These are phyloP conservation scores for Chroicocephalus ridibundus DNA, from an alignment of 2,113 vertebrate species.

Conservation along the genomic window DNA sequence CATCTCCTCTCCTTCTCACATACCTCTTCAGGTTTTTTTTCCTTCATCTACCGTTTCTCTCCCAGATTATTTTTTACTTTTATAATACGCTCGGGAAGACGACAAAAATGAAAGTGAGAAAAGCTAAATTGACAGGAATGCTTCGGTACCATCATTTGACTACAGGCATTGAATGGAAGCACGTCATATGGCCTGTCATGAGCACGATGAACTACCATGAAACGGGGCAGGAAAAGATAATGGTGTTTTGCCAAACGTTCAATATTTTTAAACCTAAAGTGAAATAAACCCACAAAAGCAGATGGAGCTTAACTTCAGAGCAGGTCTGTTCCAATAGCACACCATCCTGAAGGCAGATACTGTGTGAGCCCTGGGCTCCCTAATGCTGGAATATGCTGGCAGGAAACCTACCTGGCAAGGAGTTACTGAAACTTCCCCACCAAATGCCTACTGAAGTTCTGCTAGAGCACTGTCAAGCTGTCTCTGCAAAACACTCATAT, in stretches of 20 bases:
- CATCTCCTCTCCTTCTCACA: neutral
- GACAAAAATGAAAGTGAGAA: neutral
- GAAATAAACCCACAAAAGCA: neutral
- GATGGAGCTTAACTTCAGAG: neutral
- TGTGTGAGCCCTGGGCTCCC: neutral
- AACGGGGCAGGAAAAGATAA: neutral
- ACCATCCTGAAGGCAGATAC: neutral
- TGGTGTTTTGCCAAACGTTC: fast-evolving
- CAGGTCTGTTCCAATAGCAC: neutral
- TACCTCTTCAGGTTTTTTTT: neutral
- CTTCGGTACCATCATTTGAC: neutral
- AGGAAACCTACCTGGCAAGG: neutral
- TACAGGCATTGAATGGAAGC: neutral
- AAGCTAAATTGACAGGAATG: neutral
- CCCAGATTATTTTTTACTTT: neutral
- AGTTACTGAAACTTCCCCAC: neutral
- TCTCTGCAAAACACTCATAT: neutral
- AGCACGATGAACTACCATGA: neutral
- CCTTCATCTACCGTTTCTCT: neutral
- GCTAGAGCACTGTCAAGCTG: neutral
- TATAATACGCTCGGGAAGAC: neutral
- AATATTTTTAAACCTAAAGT: neutral
- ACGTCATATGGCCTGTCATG: neutral
- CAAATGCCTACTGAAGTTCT: neutral
- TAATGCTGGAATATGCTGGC: neutral